These are phyloP conservation scores for Diogma glabrata DNA, from an alignment of 2,888 invertebrate species.

Conservation along the genomic window DNA sequence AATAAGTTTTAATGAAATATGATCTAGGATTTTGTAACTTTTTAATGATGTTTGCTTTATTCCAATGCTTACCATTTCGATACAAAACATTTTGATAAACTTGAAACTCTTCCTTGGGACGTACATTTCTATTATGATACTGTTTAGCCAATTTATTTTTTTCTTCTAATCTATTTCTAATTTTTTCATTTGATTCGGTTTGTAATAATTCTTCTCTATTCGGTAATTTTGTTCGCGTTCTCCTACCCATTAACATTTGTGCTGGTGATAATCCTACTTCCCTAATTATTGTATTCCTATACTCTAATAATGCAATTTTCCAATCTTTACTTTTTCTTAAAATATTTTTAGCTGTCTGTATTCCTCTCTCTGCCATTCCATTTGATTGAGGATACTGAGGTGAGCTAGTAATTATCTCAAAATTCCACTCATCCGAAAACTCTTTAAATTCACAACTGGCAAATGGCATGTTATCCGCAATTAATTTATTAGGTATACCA, in stretches of 20 bases:
- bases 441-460: constrained; percentile 15
- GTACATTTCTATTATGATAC: not conserved
- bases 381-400: no score
- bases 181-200: not conserved
- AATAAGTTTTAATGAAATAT: no score
- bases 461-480: constrained; percentile 19
- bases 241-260: not conserved
- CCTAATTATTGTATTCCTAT: not conserved
- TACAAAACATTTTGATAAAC: no score
- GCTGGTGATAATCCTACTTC: not conserved
- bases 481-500: constrained; percentile 16
- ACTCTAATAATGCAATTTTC: not conserved
- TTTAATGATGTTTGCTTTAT: no score
- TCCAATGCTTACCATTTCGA: no score
- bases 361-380: no score
- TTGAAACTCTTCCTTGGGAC: not conserved
- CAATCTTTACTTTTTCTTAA: not conserved
- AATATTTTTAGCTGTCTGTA: constrained; percentile 11
- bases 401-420: constrained; percentile 16
- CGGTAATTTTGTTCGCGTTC: not conserved
- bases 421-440: constrained; percentile 17
- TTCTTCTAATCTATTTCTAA: not conserved
- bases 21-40: no score
- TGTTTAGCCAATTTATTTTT: not conserved
- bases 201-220: not conserved